Conservation (phyloP, 1,140 invertebrate genomes). For the Ruditapes philippinarum region DNA sequence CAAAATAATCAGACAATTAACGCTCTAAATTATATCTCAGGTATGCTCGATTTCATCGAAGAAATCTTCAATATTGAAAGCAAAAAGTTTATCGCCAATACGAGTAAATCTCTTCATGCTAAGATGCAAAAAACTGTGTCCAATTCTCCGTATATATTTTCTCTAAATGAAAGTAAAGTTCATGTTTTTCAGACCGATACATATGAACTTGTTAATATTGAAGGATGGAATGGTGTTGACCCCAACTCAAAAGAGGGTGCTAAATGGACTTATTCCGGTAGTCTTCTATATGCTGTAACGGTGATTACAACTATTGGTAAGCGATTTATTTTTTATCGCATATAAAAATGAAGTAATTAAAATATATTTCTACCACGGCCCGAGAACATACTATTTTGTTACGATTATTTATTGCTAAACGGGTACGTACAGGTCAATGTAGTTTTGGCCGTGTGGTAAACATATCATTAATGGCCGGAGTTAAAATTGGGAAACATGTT, state of each 20-base stretch:
- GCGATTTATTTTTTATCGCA: too few species aligned
- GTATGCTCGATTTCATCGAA: background rate
- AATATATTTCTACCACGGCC: too few species aligned
- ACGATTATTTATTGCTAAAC: too few species aligned
- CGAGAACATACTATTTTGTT: too few species aligned
- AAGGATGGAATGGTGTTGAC: constrained; percentile 43
- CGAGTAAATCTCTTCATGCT: background rate
- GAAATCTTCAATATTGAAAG: background rate
- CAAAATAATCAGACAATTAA: background rate
- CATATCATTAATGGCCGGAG: too few species aligned
- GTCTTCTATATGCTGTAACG: constrained; percentile 52
- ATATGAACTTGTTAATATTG: constrained; percentile 34
- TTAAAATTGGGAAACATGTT: too few species aligned
- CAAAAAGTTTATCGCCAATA: background rate
- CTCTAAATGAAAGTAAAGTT: background rate
- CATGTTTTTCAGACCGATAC: constrained; percentile 19
- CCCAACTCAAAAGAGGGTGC: background rate
- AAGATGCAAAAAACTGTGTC: background rate
- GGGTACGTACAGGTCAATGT: too few species aligned
- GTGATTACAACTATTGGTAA: constrained; percentile 59
- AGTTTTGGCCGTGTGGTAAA: too few species aligned
- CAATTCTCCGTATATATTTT: background rate
- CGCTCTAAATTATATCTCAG: background rate
- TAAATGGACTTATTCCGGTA: constrained; percentile 53
- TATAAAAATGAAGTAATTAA: too few species aligned